Base-by-base conservation (phyloP, 2,888 invertebrate genomes). In the Pristionchus exspectatus region DNA sequence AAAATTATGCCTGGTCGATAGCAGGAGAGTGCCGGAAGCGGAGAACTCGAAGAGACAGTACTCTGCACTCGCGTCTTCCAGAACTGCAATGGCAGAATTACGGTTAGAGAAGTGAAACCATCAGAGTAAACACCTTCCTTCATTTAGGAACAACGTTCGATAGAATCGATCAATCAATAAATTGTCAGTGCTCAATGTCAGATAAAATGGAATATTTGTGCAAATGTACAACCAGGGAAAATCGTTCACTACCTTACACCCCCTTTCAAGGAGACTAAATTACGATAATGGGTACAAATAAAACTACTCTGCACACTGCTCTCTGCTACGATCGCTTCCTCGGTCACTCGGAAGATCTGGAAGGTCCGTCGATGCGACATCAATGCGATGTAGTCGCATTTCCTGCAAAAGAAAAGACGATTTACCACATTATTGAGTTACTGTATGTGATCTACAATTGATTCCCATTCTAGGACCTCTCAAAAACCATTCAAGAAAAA, bases 1-100 rank as follows among this genome's bases (percentile, higher is more conserved):
- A 21, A 21, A 74, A 74, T 2, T 2, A 74, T 38, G 33, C 81
- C 81, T 81, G 9, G 92, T 92, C 5, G 93, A 92, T 5, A 93
- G 84, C 5, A 93, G 84, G 7, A 93, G 89, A 21, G 74, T 90
- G 9, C 90, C 90, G 2, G 92, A 90, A 4, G 91, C 91, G 0
- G 92, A 90, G 83, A 91, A 93, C 90, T 92, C 91, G 18, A 93
- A 90, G 10, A 92, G 84, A 72, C 93, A 93, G 77, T 92, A 93
- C 83, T 92, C 92, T 0, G 93, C 92, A 59, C 90, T 91, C 30
- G 90, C 83, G 72, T 93, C 93, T 88, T 93, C 92, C 10, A 92
- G 89, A 18, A 93, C 92, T 91, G 83, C 30, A 91, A 89, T 30
- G 21, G 54, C 4, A n/a, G 27, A 50, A 74, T 81, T 77, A 50